Conservation (phyloP, 2,113 vertebrate species). For the Rhineura floridana region DNA sequence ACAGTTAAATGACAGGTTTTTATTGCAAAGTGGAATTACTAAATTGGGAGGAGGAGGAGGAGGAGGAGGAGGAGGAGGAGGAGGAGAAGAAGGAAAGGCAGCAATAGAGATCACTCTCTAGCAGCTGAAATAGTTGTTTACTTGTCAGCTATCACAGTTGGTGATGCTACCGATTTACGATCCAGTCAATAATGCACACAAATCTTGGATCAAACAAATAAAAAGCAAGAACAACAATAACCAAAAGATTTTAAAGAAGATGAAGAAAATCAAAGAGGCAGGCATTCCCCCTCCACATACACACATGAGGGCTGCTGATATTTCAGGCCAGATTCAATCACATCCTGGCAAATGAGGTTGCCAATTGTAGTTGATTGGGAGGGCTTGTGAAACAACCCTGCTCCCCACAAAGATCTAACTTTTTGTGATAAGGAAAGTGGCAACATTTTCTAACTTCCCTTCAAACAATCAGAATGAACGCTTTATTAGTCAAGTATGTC, state of each 20-base stretch:
- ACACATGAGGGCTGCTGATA: neutral
- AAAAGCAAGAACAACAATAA: neutral
- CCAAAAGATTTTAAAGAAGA: neutral
- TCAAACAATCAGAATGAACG: too few species aligned
- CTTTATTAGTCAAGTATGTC: too few species aligned
- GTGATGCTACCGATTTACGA: neutral
- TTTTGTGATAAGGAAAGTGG: too few species aligned
- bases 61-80: too few species aligned
- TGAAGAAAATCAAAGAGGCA: conserved; percentile 38
- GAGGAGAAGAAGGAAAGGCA: neutral
- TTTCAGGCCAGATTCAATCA: too few species aligned
- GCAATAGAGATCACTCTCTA: neutral
- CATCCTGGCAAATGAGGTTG: too few species aligned
- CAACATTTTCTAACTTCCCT: too few species aligned
- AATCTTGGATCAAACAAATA: conserved; percentile 53
- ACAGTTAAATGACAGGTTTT: neutral
- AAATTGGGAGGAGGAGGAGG: neutral
- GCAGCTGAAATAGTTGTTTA: neutral
- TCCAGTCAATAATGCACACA: neutral
- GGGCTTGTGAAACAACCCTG: too few species aligned
- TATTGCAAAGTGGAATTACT: neutral
- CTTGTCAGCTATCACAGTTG: neutral
- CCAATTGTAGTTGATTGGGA: too few species aligned
- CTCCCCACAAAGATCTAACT: too few species aligned
- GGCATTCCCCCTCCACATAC: conserved; percentile 3